Percentiles rank a stretch among this genome's conserved stretches.
These are phyloP conservation scores for Triplophysa tibetana DNA, from an alignment of 2,113 vertebrate genomes.

Conservation along the genomic window DNA sequence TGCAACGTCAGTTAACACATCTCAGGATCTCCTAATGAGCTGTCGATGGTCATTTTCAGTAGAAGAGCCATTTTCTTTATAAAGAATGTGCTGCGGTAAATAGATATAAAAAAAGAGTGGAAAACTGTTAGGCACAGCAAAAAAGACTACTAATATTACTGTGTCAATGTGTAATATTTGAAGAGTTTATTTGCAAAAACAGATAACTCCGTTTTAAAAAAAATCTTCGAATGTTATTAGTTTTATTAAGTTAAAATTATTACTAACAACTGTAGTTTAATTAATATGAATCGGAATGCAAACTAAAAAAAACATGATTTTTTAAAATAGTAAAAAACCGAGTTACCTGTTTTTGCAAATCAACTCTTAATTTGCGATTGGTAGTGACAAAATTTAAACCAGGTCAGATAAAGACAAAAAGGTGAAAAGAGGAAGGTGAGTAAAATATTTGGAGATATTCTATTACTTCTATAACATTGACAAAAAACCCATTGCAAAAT, in stretches of 20 bases:
- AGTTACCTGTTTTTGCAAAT: too few species aligned
- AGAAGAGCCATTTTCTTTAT: background rate
- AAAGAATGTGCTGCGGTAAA: background rate
- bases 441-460: slow-evolving; percentile 42
- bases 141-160: too few species aligned
- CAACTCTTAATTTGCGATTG: background rate
- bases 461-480: slow-evolving; percentile 40
- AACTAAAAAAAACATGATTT: too few species aligned
- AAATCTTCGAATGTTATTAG: too few species aligned
- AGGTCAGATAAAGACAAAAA: slow-evolving; percentile 8
- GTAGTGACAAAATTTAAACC: slow-evolving; percentile 35
- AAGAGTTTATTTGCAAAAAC: too few species aligned
- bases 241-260: too few species aligned
- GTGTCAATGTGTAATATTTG: too few species aligned
- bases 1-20: background rate
- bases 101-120: background rate
- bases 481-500: slow-evolving; percentile 45
- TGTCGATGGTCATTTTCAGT: background rate
- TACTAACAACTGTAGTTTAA: too few species aligned
- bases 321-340: too few species aligned
- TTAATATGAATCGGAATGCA: too few species aligned
- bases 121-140: too few species aligned
- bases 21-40: background rate
- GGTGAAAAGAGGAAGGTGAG: slow-evolving; percentile 39
- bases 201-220: too few species aligned